Percentiles rank a stretch among this genome's conserved stretches.
These are phyloP conservation scores for Phanerotoma sp. DNA, from an alignment of 2,888 invertebrate genomes.

Conservation along the genomic window DNA sequence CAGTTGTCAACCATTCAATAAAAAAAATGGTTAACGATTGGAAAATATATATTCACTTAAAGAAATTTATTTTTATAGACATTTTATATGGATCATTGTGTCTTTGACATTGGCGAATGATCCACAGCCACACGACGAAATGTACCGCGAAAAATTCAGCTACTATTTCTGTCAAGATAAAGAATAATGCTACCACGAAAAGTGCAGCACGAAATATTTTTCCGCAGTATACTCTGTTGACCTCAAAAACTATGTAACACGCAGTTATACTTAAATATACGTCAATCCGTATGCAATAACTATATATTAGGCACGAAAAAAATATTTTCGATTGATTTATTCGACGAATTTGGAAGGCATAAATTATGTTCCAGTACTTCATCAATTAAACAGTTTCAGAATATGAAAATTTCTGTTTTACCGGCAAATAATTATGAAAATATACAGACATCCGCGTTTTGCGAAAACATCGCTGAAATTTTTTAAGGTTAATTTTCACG, in stretches of 20 bases:
- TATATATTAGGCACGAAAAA: background rate
- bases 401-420: too few relatives aligned
- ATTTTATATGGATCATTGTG: conserved; percentile 17
- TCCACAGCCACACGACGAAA: conserved; percentile 8
- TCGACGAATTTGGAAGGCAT: too few relatives aligned
- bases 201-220: conserved; percentile 10
- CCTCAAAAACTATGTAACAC: background rate
- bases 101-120: conserved; percentile 7
- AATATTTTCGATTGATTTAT: conserved; percentile 19
- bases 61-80: background rate
- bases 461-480: too few relatives aligned
- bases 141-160: conserved; percentile 14
- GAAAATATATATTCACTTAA: background rate
- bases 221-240: background rate
- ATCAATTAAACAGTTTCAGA: too few relatives aligned
- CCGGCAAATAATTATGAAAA: too few relatives aligned
- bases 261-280: background rate
- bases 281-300: background rate
- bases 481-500: too few relatives aligned
- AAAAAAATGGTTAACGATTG: background rate
- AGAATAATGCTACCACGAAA: conserved; percentile 13
- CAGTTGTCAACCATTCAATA: background rate
- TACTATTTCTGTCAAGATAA: conserved; percentile 15
- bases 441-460: too few relatives aligned
- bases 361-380: too few relatives aligned